Evolutionary conservation across 1,140 invertebrate species (phyloP).

Genomic region (Drosophila nebulosa): DNA sequence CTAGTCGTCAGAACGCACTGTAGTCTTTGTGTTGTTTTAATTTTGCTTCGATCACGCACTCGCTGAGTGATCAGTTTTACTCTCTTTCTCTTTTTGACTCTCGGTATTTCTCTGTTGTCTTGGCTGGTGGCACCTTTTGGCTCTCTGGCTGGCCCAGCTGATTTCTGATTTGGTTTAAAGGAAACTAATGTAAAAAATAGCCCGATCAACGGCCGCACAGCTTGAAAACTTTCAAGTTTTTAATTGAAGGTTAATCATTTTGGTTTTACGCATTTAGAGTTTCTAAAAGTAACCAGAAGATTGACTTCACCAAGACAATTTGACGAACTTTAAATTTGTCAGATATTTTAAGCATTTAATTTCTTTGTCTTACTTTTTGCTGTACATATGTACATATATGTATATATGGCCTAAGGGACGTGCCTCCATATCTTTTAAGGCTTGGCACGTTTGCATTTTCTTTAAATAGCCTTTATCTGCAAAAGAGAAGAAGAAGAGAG

Average conservation of each 20-base stretch:
- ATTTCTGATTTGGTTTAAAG: constrained; percentile 13
- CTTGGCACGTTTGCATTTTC: constrained; percentile 22
- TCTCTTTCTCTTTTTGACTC: constrained; percentile 11
- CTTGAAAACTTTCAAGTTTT: constrained; percentile 26
- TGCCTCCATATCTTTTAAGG: constrained; percentile 43
- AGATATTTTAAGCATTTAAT: constrained; percentile 11
- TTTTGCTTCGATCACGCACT: constrained; percentile 24
- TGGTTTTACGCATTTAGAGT: background rate
- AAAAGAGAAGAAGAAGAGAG: background rate
- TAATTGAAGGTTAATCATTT: constrained; percentile 34
- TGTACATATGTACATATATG: constrained; percentile 4
- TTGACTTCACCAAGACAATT: constrained; percentile 18
- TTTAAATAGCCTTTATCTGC: constrained; percentile 24
- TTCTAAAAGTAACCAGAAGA: constrained; percentile 18
- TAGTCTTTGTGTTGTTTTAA: background rate
- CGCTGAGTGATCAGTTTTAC: constrained; percentile 14
- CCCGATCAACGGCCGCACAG: background rate
- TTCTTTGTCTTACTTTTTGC: constrained; percentile 35
- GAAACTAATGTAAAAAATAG: background rate
- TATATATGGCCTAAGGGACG: constrained; percentile 43
- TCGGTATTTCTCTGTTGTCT: background rate
- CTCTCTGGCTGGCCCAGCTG: background rate
- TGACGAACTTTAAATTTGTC: constrained; percentile 18
- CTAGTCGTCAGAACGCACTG: background rate
- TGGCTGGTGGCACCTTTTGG: background rate